Conservation (phyloP, 2,888 invertebrate genomes). For the Hyalella azteca region DNA sequence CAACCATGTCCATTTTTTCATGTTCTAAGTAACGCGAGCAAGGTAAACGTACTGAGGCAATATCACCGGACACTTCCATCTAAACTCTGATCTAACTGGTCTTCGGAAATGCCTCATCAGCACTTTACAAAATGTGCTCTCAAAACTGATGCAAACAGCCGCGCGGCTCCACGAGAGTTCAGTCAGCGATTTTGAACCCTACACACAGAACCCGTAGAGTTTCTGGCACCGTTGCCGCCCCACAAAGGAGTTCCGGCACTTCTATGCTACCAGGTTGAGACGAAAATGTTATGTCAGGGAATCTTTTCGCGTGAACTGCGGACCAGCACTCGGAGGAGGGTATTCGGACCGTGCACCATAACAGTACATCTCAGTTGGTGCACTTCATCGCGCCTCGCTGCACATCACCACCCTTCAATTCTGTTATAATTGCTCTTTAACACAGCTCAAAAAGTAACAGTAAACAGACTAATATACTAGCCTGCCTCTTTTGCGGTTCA, state of each 20-base stretch:
- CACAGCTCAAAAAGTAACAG: no score
- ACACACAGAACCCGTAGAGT: not conserved
- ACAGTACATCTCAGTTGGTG: constrained; percentile 28
- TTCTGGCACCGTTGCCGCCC: not conserved
- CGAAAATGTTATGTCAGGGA: constrained; percentile 24
- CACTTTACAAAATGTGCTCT: constrained; percentile 41
- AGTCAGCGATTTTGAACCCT: constrained; percentile 6
- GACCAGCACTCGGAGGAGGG: constrained; percentile 1
- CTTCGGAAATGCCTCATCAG: constrained; percentile 41
- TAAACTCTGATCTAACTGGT: constrained; percentile 39
- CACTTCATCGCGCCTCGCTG: not conserved
- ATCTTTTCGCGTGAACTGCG: constrained; percentile 23
- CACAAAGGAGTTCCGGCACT: constrained; percentile 13
- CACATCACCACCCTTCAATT: not conserved
- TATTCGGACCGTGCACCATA: constrained; percentile 21
- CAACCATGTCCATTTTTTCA: constrained; percentile 30
- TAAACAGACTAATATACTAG: no score
- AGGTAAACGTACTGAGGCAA: constrained; percentile 38
- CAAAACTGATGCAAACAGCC: constrained; percentile 35
- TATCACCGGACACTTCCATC: constrained; percentile 39
- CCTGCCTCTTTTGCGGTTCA: no score
- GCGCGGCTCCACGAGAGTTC: not conserved
- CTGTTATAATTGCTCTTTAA: no score
- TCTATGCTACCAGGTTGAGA: not conserved
- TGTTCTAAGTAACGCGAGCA: constrained; percentile 33